Conservation (phyloP, 1,140 invertebrate species). For the Aethina tumida region DNA sequence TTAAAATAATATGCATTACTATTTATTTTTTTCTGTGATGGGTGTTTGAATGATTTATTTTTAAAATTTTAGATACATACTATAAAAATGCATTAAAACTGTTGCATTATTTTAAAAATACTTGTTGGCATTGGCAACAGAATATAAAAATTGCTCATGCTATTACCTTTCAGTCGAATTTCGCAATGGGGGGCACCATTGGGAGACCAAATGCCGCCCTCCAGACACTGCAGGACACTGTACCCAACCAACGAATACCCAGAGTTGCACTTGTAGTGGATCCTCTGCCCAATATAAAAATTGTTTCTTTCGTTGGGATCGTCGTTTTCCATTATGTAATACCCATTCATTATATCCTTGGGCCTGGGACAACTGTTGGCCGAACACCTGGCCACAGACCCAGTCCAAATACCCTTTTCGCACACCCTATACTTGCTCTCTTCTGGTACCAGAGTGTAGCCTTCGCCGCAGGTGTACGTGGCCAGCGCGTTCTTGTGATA, state of each 20-base stretch:
- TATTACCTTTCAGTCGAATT: slow-evolving; percentile 11
- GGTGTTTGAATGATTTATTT: no score
- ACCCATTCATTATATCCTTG: slow-evolving; percentile 28
- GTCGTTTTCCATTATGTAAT: slow-evolving; percentile 25
- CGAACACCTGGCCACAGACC: slow-evolving; percentile 24
- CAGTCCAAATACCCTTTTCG: slow-evolving; percentile 34
- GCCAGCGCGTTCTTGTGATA: slow-evolving; percentile 29
- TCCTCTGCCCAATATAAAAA: slow-evolving; percentile 23
- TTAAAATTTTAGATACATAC: no score
- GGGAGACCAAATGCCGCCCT: slow-evolving; percentile 38
- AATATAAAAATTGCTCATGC: no score
- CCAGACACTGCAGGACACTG: slow-evolving; percentile 30
- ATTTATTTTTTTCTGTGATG: no score
- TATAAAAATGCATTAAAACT: no score
- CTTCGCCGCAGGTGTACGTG: slow-evolving; percentile 28
- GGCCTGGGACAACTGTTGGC: slow-evolving; percentile 23
- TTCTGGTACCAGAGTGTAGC: slow-evolving; percentile 25
- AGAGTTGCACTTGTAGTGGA: slow-evolving; percentile 36
- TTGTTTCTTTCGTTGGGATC: slow-evolving; percentile 5
- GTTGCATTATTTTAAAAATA: no score
- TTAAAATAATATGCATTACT: no score
- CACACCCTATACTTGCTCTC: slow-evolving; percentile 29
- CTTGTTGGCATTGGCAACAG: no score
- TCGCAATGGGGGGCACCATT: slow-evolving; percentile 31
- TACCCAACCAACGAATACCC: slow-evolving; percentile 35